Conservation (phyloP, 1,140 invertebrate genomes). For the Cydia fagiglandana region DNA sequence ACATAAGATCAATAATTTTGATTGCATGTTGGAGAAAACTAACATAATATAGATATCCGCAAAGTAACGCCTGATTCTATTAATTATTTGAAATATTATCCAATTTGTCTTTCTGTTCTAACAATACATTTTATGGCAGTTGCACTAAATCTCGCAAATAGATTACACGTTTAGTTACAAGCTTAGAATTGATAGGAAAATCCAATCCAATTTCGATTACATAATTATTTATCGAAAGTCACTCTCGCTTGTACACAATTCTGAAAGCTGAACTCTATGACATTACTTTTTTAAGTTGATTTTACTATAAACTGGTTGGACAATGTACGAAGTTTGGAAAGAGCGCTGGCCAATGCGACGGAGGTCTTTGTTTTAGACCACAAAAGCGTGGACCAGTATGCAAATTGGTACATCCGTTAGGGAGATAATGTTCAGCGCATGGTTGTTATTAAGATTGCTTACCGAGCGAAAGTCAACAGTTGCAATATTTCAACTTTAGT, state of each 20-base stretch:
- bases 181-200: not conserved
- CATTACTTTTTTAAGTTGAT: not conserved
- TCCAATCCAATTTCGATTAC: constrained; percentile 2
- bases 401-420: constrained; percentile 16
- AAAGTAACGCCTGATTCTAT: no score
- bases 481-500: not conserved
- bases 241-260: not conserved
- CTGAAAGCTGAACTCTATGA: not conserved
- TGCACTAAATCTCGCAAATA: constrained; percentile 1
- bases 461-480: not conserved
- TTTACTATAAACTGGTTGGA: not conserved
- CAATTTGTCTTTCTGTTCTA: no score
- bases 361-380: not conserved
- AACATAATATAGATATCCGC: no score
- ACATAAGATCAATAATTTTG: no score
- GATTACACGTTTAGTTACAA: not conserved
- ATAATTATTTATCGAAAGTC: not conserved
- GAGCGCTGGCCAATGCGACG: not conserved
- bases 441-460: not conserved
- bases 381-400: not conserved
- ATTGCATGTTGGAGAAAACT: no score
- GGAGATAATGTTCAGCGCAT: constrained; percentile 1
- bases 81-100: no score
- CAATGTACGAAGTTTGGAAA: not conserved
- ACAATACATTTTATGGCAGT: not conserved